A percentile compares a stretch with the other conserved stretches of the same genome.
Evolutionary conservation across 2,113 vertebrate genomes (phyloP).

Genomic region (Xiphophorus maculatus): DNA sequence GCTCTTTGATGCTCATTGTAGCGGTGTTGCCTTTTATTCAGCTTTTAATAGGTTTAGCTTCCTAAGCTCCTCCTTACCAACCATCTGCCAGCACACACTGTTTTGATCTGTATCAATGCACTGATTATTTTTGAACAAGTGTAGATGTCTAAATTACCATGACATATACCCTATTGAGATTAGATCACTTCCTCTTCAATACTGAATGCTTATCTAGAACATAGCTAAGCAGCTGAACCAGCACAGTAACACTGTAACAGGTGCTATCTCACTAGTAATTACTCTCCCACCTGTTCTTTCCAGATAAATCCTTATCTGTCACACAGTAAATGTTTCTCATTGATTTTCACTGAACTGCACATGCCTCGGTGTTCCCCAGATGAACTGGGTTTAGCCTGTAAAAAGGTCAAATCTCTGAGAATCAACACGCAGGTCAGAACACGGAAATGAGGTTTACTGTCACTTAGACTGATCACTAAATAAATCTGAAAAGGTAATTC

Average conservation of each 20-base stretch:
- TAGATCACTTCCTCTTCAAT: neutral
- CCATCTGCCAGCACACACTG: slow-evolving; percentile 3
- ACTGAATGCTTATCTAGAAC: neutral
- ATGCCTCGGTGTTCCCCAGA: neutral
- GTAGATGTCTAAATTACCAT: neutral
- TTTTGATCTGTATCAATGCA: slow-evolving; percentile 41
- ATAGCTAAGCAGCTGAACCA: neutral
- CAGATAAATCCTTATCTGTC: neutral
- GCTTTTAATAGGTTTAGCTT: slow-evolving; percentile 24
- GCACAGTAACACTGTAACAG: neutral
- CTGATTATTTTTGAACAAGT: neutral
- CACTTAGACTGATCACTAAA: neutral
- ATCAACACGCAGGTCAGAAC: neutral
- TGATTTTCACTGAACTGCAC: neutral
- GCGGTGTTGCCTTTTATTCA: slow-evolving; percentile 34
- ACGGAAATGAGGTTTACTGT: neutral
- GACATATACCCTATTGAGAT: neutral
- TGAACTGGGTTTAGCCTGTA: neutral
- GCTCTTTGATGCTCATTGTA: slow-evolving; percentile 62
- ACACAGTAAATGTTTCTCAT: neutral
- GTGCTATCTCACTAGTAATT: neutral
- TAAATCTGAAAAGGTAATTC: neutral
- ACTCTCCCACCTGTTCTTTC: neutral
- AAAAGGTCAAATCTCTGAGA: neutral
- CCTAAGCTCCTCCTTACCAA: neutral